Conservation (phyloP, 2,888 invertebrate genomes). For the Heliconius charithonia region DNA sequence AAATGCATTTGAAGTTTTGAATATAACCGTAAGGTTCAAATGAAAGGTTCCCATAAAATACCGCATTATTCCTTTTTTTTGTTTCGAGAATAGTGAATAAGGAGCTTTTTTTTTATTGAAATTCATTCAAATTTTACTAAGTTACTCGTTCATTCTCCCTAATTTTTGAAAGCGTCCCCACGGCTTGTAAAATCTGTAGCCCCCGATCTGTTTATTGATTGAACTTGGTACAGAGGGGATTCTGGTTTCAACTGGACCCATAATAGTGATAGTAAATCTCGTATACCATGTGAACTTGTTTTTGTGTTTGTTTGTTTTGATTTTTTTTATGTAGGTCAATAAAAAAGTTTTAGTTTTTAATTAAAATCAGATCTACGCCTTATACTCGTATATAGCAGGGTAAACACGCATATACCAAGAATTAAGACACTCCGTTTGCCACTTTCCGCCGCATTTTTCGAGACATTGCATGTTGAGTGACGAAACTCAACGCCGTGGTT, state of each 20-base stretch:
- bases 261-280: conserved; percentile 8
- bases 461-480: too few relatives aligned
- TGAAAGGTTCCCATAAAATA: not conserved
- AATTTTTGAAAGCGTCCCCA: conserved; percentile 34
- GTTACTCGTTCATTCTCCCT: conserved; percentile 15
- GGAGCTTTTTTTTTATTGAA: conserved; percentile 3
- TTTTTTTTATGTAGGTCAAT: conserved; percentile 14
- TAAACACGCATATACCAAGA: too few relatives aligned
- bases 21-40: not conserved
- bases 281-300: conserved; percentile 5
- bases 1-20: not conserved
- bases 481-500: too few relatives aligned
- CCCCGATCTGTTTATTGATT: conserved; percentile 41
- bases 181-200: conserved; percentile 38
- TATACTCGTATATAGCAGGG: too few relatives aligned
- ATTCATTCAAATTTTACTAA: conserved; percentile 4
- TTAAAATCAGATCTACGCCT: too few relatives aligned
- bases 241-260: conserved; percentile 21
- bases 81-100: not conserved
- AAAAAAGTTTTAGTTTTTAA: not conserved
- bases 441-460: too few relatives aligned
- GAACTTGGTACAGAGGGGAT: conserved; percentile 33
- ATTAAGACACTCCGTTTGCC: too few relatives aligned
- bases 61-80: not conserved
- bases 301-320: conserved; percentile 8